phyloP scores from a whole-genome alignment of 92 coral and sea anemone species.

The Parazoanthus darwini region DNA sequence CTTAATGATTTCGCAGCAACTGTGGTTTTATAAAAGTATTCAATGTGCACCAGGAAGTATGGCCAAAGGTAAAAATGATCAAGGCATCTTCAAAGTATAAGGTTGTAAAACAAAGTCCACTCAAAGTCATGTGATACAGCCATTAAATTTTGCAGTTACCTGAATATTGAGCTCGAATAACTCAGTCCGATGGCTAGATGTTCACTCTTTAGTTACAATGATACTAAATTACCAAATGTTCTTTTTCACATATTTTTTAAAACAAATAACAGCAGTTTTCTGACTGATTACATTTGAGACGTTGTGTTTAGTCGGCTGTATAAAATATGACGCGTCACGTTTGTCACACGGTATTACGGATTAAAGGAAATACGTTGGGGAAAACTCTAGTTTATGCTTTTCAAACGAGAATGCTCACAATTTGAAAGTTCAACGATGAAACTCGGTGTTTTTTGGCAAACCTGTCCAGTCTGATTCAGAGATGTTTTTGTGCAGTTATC shows the following conservation, averaged over 20 bases:
- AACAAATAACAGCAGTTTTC: not conserved
- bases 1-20: not conserved
- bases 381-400: no score
- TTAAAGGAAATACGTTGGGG: not conserved
- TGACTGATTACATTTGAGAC: not conserved
- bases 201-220: not conserved
- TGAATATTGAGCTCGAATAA: not conserved
- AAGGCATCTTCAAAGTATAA: not conserved
- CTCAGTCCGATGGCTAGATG: not conserved
- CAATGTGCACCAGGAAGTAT: not conserved
- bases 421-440: not conserved
- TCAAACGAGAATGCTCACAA: not conserved
- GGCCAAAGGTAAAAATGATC: not conserved
- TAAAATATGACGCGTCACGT: not conserved
- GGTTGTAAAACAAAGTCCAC: not conserved
- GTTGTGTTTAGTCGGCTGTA: not conserved
- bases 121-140: not conserved
- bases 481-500: conserved; percentile 1
- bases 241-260: no score
- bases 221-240: no score
- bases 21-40: not conserved
- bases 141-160: not conserved
- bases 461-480: not conserved
- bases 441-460: not conserved
- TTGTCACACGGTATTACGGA: not conserved